These are phyloP conservation scores for Chymomyza costata DNA, from an alignment of 1,140 invertebrate species.

Conservation along the genomic window DNA sequence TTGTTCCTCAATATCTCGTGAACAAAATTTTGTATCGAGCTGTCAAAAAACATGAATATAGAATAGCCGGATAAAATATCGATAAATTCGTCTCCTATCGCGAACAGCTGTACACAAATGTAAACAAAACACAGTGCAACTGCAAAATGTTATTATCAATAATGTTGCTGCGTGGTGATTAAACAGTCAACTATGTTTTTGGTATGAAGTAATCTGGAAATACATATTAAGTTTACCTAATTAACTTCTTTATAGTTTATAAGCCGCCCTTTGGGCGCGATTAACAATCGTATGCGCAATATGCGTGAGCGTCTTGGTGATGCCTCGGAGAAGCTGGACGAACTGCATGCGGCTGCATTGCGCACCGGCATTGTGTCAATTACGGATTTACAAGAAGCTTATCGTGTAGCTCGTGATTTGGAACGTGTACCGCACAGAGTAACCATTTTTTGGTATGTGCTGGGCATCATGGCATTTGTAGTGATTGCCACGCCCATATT, in stretches of 20 bases:
- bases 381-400: constrained; percentile 60
- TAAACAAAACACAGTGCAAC: constrained; percentile 2
- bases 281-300: constrained; percentile 36
- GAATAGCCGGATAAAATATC: no score
- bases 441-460: constrained; percentile 54
- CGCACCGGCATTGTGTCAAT: constrained; percentile 58
- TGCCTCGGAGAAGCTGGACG: constrained; percentile 50
- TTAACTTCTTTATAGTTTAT: constrained; percentile 41
- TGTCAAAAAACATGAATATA: no score
- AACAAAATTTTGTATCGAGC: no score
- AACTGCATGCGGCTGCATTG: constrained; percentile 52
- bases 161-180: constrained; percentile 12
- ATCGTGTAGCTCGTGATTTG: constrained; percentile 52
- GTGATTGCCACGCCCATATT: constrained; percentile 64
- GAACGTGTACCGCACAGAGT: constrained; percentile 48
- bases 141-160: neutral
- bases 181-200: constrained; percentile 39
- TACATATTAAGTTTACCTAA: neutral
- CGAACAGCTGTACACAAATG: constrained; percentile 3
- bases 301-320: constrained; percentile 51
- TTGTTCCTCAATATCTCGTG: no score
- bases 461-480: constrained; percentile 68
- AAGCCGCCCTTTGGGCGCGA: constrained; percentile 52
- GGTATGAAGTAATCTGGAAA: constrained; percentile 26
- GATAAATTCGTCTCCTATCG: no score